phyloP scores from a whole-genome alignment of 2,797 vertebrate genomes.

The Cottoperca gobio region DNA sequence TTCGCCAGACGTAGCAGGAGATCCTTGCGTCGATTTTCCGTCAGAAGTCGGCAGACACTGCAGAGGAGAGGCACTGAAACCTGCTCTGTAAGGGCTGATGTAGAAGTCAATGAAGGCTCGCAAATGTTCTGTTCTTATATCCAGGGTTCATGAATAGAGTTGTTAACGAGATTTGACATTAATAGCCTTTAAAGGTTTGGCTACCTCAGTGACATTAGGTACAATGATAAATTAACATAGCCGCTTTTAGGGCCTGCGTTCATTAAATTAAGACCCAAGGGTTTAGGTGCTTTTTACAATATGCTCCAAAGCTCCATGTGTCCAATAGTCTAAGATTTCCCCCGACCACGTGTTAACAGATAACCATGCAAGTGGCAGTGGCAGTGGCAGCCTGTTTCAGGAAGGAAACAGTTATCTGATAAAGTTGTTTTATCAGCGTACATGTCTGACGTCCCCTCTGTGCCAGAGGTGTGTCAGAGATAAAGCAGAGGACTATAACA shows the following conservation, averaged over 20 bases:
- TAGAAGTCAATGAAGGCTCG: not conserved
- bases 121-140: not conserved
- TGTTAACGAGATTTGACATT: not conserved
- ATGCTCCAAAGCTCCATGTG: not conserved
- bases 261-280: not conserved
- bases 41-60: conserved; percentile 85
- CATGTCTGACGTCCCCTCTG: conserved; percentile 43
- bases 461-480: conserved; percentile 55
- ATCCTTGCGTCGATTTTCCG: conserved; percentile 87
- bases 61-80: conserved; percentile 84
- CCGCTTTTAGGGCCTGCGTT: not conserved
- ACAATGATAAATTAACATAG: not conserved
- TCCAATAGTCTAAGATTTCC: conserved; percentile 20
- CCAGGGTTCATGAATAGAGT: not conserved
- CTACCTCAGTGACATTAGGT: not conserved
- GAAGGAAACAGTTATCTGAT: conserved; percentile 59
- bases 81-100: conserved; percentile 77
- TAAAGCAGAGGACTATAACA: conserved; percentile 44
- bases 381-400: conserved; percentile 37
- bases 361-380: conserved; percentile 56
- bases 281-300: conserved; percentile 1
- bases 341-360: conserved; percentile 24
- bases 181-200: not conserved
- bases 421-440: conserved; percentile 60
- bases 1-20: conserved; percentile 89